A percentile compares a stretch with the other conserved stretches of the same genome.
Conservation (phyloP, 2,113 vertebrate genomes). For the Phaethon lepturus region DNA sequence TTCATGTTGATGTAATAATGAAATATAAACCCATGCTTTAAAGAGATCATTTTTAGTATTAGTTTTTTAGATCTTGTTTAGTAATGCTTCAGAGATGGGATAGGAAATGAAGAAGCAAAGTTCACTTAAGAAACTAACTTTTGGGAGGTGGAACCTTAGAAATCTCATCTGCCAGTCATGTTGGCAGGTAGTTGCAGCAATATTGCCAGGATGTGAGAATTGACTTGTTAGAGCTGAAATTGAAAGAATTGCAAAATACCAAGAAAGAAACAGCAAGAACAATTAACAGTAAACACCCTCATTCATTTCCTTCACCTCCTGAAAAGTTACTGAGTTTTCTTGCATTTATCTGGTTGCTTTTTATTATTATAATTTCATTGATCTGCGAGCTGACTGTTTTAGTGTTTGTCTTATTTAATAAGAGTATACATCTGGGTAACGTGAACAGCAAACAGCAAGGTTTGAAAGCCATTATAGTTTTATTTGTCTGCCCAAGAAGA, state of each 20-base stretch:
- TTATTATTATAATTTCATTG: not conserved
- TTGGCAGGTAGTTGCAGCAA: not conserved
- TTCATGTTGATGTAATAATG: not conserved
- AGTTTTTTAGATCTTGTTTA: not conserved
- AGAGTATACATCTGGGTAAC: not conserved
- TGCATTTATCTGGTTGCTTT: not conserved
- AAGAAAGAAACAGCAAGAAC: rapidly evolving
- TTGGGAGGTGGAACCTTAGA: not conserved
- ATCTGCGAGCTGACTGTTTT: not conserved
- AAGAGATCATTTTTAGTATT: not conserved
- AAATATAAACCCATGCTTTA: not conserved
- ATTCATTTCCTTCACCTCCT: not conserved
- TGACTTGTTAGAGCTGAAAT: not conserved
- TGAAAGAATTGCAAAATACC: not conserved
- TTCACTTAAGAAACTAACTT: not conserved
- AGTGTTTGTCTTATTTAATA: not conserved
- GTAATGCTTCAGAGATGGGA: not conserved
- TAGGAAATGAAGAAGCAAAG: not conserved
- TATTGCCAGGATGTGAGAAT: not conserved
- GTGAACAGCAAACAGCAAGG: not conserved
- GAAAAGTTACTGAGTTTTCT: not conserved
- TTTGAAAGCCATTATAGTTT: not conserved
- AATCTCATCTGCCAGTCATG: not conserved
- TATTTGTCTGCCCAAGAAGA: not conserved
- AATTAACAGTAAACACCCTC: not conserved